Conservation (phyloP, 2,888 invertebrate genomes). For the Xanthorhoe spadicearia region DNA sequence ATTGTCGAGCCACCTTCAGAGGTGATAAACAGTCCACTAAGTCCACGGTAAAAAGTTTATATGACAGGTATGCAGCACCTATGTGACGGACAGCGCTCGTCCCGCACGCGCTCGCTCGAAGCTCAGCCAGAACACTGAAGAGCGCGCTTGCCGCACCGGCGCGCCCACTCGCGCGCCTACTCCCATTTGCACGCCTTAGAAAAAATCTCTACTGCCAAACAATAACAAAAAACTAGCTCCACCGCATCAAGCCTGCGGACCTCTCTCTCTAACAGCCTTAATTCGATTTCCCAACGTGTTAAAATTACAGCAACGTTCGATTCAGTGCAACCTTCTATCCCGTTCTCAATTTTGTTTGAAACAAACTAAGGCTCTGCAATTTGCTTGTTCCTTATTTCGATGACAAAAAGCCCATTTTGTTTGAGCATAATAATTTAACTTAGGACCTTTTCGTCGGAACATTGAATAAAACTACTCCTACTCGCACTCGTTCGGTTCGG, state of each 20-base stretch:
- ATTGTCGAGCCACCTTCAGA: slow-evolving; percentile 77
- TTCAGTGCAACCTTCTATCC: slow-evolving; percentile 80
- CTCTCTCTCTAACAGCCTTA: slow-evolving; percentile 83
- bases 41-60: slow-evolving; percentile 56
- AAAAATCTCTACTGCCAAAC: slow-evolving; percentile 81
- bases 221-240: slow-evolving; percentile 82
- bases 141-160: slow-evolving; percentile 81
- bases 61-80: slow-evolving; percentile 54
- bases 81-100: slow-evolving; percentile 62
- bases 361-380: slow-evolving; percentile 24
- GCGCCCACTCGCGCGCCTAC: slow-evolving; percentile 84
- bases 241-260: slow-evolving; percentile 71
- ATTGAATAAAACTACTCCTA: slow-evolving; percentile 77
- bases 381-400: slow-evolving; percentile 9
- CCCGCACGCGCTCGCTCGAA: slow-evolving; percentile 82
- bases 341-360: slow-evolving; percentile 62
- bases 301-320: slow-evolving; percentile 78
- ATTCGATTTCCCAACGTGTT: slow-evolving; percentile 84
- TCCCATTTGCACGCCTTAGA: slow-evolving; percentile 84
- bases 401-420: slow-evolving; percentile 48
- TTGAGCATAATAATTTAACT: slow-evolving; percentile 27
- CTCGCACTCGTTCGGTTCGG: slow-evolving; percentile 82
- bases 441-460: slow-evolving; percentile 54
- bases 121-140: slow-evolving; percentile 85
- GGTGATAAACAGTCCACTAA: slow-evolving; percentile 60